These are phyloP conservation scores for Micronycteris hirsuta DNA, from an alignment of 2,113 vertebrate genomes.

Conservation along the genomic window DNA sequence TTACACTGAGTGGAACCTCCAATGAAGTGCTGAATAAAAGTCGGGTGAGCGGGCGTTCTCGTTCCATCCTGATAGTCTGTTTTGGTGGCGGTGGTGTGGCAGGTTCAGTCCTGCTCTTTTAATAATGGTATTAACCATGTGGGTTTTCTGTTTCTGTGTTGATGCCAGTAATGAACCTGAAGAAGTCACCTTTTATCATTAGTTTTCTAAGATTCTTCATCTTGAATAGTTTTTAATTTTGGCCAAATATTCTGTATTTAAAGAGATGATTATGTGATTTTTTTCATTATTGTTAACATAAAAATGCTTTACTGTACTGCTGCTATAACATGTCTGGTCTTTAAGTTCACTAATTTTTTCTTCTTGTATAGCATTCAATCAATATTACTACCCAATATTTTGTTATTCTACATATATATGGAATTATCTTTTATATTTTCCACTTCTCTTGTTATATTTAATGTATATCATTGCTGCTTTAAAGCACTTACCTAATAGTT, in stretches of 20 bases:
- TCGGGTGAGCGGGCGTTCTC: background rate
- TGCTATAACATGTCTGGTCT: background rate
- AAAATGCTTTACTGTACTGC: background rate
- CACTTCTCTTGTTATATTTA: background rate
- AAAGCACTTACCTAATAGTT: background rate
- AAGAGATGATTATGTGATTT: background rate
- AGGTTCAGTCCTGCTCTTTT: background rate
- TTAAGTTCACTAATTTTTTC: background rate
- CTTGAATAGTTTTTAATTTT: background rate
- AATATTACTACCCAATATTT: background rate
- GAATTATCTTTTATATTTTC: background rate
- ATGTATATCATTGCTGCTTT: background rate
- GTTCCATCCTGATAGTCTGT: background rate
- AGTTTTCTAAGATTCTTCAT: background rate
- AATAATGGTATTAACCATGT: background rate
- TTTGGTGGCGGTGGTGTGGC: too few relatives aligned
- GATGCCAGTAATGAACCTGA: background rate
- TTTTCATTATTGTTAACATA: background rate
- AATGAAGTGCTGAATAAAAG: background rate
- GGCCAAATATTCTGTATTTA: background rate
- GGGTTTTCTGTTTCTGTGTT: background rate
- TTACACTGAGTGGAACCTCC: background rate
- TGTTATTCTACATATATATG: background rate
- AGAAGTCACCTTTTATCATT: background rate
- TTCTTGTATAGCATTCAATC: background rate